Evolutionary conservation across 2,797 vertebrate genomes (phyloP), one percentile per base, ranked within the genome.

Genomic region (Poecilia gillii): DNA sequence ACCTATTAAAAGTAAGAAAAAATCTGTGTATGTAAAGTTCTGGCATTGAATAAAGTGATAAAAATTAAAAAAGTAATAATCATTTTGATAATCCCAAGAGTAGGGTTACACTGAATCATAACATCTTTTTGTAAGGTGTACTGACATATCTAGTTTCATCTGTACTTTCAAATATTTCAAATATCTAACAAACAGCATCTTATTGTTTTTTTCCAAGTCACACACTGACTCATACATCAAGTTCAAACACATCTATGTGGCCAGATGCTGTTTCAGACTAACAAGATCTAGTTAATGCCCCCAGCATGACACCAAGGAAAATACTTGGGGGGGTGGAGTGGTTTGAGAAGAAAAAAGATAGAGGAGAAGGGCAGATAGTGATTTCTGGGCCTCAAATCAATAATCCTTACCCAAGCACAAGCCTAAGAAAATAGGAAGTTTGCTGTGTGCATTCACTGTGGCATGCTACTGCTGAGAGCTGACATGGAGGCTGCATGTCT

Each of bases 221-320:
- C 36, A 74, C 43, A 78, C 49, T 25, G 68, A 73, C 72, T 76
- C 76, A 49, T 82, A 74, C 53, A 76, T 79, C 77, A 76, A 84
- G 68, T 73, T 78, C 51, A 82, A 77, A 90, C 39, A 89, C 83
- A 89, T 81, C 84, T 62, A 73, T 87, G 84, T 41, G 3, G 77
- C 87, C 90, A 87, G 87, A 86, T 84, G 82, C 76, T 91, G 88
- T 88, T 86, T 88, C 84, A 87, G 57, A 90, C 82, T 93, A 94
- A 94, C 92, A 93, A 88, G 91, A 94, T 94, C 93, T 91, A 90
- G 94, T 91, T 94, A 89, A 94, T 94, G 87, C 88, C 86, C 53
- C 49, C 77, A 91, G 93, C 93, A 91, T 93, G 93, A 95, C 92
- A 92, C 90, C 49, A 81, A 90, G 90, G 83, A 91, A 91, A 91